Base-by-base conservation (phyloP, 2,797 vertebrate genomes). In the Sebastolobus altivelis region DNA sequence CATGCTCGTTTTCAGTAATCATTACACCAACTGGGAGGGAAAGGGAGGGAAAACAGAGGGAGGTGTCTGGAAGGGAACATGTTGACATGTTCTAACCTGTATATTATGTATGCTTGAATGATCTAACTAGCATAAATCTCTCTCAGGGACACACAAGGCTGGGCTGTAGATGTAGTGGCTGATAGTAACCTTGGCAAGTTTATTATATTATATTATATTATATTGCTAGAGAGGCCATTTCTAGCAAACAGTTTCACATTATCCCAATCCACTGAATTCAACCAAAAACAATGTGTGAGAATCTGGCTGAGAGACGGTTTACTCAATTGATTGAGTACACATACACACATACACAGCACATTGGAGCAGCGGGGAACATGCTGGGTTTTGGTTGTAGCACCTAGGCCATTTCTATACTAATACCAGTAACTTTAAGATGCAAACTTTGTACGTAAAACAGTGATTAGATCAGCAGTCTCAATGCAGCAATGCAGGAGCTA, bases 31-130 rank as follows among this genome's bases (percentile, higher is more conserved):
- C 81, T 59, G 75, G 20, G 14, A 67, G 58, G 40, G 60, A 33
- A 40, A 70, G 37, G 33, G 27, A 43, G 69, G n/a, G 20, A 65
- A 74, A 79, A 55, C 22, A 31, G 46, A 33, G 68, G 59, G 71
- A 61, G 65, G 43, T 65, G 74, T 71, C 67, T 75, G 73, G 20
- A 75, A 70, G 27, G 54, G 55, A 71, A 74, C 75, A 77, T 12
- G 31, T 8, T 58, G 43, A 72, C 92, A 87, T 85, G 92, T 82
- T 85, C 81, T 35, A 83, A 93, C 89, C 43, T 90, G 86, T 59
- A 60, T 29, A 13, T 58, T 84, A 58, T 49, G 46, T 81, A 73
- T 75, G 87, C 82, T 78, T 63, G 58, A 80, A 77, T 89, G 79
- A 80, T 43, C 46, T 60, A 72, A 77, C 66, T 18, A 27, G 40